Base-by-base conservation (phyloP, 2,113 vertebrate species). In the Oreochromis spilurus region DNA sequence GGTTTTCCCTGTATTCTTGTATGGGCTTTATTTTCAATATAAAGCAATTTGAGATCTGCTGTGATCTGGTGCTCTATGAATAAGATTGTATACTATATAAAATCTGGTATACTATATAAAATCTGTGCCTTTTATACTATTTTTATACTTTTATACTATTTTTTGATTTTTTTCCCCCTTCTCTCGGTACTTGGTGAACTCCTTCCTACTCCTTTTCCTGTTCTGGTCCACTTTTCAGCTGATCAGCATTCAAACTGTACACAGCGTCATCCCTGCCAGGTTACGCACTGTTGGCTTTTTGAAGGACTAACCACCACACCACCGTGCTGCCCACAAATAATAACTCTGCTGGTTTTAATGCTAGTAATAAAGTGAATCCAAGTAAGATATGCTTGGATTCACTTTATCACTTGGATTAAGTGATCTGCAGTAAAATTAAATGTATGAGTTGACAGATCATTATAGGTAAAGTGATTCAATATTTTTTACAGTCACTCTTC, bases 101-200 rank as follows among this genome's bases (percentile, higher is more conserved):
- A 24, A 24, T 24, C 24, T 24, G 24, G 60, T 65, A 65, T 65
- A 38, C 34, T 38, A 65, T 65, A 65, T 65, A 65, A 65, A 38
- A 65, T 65, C 40, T 45, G 24, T 75, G 14, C 40, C 43, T 29
- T 45, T 75, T 9, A 29, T 48, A 45, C 21, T 7, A 10, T 3
- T 24, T 24, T 24, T 24, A 24, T 24, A 24, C 24, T 24, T 24
- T 3, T 24, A 24, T 24, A 24, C 24, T 24, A 24, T 72, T 45
- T 16, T 17, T 45, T 4, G 2, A 3, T 16, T 17, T 31, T 5
- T 0, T 0, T 4, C 1, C 3, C 34, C 2, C 24, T 19, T 75
- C 14, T 75, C 9, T 0, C 0, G 3, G 14, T 17, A 29, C 43
- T 26, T 75, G 40, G 14, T 48, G 21, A 75, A 48, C 67, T 48